Evolutionary conservation across 23 tunicate species (phyloP), one percentile per base, ranked within the genome.

Genomic region (Clavelina lepadiformis): DNA sequence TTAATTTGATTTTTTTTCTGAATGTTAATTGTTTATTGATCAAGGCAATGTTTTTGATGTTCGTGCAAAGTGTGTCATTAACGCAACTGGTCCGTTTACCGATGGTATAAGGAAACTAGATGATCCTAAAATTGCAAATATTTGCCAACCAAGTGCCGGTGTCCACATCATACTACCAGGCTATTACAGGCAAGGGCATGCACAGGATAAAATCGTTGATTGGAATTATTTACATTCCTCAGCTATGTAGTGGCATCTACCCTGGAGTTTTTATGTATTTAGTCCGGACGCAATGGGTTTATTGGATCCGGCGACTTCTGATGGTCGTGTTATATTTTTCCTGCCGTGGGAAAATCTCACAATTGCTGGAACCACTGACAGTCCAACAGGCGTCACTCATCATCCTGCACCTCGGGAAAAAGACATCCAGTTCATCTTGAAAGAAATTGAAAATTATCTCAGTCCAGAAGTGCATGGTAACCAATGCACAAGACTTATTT

Each of bases 121-220:
- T 31, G 68, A 89, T 37, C 73, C 50, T 29, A 62, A 76, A 45
- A 45, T 51, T 15, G 46, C 64, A 28, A 75, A 89, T 21, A 89
- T 89, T 19, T 89, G 97, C 32, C 97, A 89, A 58, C 89, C 97
- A 7, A 89, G 97, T 53, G 97, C 97, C 33, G 97, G 97, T 0
- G 97, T 89, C 18, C 97, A 89, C 65, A 68, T 89, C 31, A 76
- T 89, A 13, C 68, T 89, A 57, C 97, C 97, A 0, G 97, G 73
- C 30, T 89, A 89, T 41, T 89, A 89, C 83, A 89, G 97, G 97
- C 81, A 28, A 20, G 44, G 7, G 23, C 31, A 38, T 41, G 49
- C 15, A 41, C 15, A 41, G 15, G 15, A 41, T 41, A 41, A 11
- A 41, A 11, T 41, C 49, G 49, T 15, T 11, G 49, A 11, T 41